A percentile compares a stretch with the other conserved stretches of the same genome.
Evolutionary conservation across 2,797 vertebrate species (phyloP).

Genomic region (Holocentrus rufus): DNA sequence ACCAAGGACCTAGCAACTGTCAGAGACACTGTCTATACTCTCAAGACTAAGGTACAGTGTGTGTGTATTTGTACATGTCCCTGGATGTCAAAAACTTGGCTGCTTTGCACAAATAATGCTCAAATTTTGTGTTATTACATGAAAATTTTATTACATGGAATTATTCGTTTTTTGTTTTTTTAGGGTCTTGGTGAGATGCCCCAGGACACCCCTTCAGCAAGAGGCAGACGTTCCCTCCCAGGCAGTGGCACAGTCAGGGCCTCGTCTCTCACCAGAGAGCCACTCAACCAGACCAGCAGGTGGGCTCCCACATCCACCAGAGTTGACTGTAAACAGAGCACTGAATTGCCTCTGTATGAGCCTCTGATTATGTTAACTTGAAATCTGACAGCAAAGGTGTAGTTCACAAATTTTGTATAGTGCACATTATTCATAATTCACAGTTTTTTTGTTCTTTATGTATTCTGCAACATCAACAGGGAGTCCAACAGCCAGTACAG

Average conservation of each 20-base stretch:
- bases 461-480: constrained; percentile 59
- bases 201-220: constrained; percentile 87
- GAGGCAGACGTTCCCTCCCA: constrained; percentile 87
- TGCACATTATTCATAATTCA: not conserved
- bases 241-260: constrained; percentile 84
- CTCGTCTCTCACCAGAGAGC: constrained; percentile 87
- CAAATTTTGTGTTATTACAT: not conserved
- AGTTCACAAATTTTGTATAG: not conserved
- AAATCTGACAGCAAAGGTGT: not conserved
- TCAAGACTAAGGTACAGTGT: constrained; percentile 87
- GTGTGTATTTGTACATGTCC: not conserved
- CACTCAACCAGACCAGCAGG: constrained; percentile 82
- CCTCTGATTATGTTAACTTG: not conserved
- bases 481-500: constrained; percentile 72
- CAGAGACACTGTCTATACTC: constrained; percentile 85
- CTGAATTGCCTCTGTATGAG: not conserved
- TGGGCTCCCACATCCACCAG: constrained; percentile 62
- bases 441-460: constrained; percentile 7
- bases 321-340: not conserved
- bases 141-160: not conserved
- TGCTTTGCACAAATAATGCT: constrained; percentile 4
- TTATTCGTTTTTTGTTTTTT: constrained; percentile 17
- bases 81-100: not conserved
- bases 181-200: constrained; percentile 93
- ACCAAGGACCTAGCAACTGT: constrained; percentile 88